Base-by-base conservation (phyloP, 2,797 vertebrate genomes). In the Pseudomugil gertrudae region DNA sequence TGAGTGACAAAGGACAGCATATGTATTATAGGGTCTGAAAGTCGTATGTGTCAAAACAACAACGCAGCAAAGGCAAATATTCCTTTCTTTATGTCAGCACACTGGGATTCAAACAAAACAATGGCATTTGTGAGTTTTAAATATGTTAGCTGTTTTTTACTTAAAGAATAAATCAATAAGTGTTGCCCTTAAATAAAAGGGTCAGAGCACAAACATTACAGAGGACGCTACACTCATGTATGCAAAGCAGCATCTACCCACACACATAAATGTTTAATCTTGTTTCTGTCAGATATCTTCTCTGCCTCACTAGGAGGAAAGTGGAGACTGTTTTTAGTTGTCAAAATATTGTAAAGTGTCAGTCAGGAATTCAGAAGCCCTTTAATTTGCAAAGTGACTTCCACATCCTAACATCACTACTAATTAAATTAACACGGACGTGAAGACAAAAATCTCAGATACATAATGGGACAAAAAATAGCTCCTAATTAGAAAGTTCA, bases 181-280 rank as follows among this genome's bases (percentile, higher is more conserved):
- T 55, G 32, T 23, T 15, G 5, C 7, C 10, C 8, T 32, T 13
- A 27, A 66, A 64, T 48, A 52, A 47, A 61, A 23, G n/a, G 24
- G 23, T 53, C 24, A 36, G 36, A 17, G 56, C 15, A 23, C 5
- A 9, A n/a, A 53, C 74, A 69, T 60, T 58, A 36, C 27, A 30
- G 38, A 60, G 50, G 38, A 1, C 5, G 3, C 8, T 14, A 15
- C 5, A 24, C 38, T 43, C 17, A 57, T 14, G 26, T 21, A 50
- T n/a, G 19, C 38, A 4, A 27, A 26, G 5, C 24, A 2, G 21
- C 26, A 33, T 36, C 17, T 48, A 26, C n/a, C 27, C 7, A n/a
- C 3, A 3, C 19, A 70, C 43, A 43, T 24, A 9, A 55, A 61
- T 67, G 35, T 53, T 53, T 30, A 15, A 63, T 71, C 29, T 71